Percentiles rank a stretch among this genome's conserved stretches.
Conservation (phyloP, 2,888 invertebrate genomes). For the Sesia apiformis region DNA sequence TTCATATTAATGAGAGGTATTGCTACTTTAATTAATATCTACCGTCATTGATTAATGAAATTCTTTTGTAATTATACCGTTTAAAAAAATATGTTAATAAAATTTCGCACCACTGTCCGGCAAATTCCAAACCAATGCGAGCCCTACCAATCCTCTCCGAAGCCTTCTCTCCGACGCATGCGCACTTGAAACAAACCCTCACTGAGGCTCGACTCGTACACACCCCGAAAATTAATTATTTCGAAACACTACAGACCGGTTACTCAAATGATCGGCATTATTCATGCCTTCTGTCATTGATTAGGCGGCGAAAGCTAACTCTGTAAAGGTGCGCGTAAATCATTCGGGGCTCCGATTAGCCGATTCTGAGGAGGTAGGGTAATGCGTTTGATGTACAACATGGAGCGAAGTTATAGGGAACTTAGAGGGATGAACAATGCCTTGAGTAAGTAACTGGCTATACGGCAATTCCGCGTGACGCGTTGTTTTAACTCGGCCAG, state of each 20-base stretch:
- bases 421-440: no score
- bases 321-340: slow-evolving; percentile 12
- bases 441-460: no score
- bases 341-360: neutral
- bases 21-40: no score
- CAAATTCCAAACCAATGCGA: slow-evolving; percentile 6
- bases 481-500: no score
- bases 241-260: slow-evolving; percentile 40
- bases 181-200: slow-evolving; percentile 35
- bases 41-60: no score
- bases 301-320: slow-evolving; percentile 24
- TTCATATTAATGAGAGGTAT: no score
- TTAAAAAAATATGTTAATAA: neutral
- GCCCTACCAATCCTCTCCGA: slow-evolving; percentile 46
- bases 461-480: no score
- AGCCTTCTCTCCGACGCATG: slow-evolving; percentile 40
- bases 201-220: slow-evolving; percentile 44
- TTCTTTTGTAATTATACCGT: neutral
- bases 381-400: neutral
- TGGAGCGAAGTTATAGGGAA: no score
- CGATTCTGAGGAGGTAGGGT: neutral
- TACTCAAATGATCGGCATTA: slow-evolving; percentile 37
- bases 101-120: neutral
- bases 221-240: slow-evolving; percentile 63
- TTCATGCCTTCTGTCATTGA: slow-evolving; percentile 36